These are phyloP conservation scores for Platichthys stellatus DNA, from an alignment of 2,113 vertebrate species.

Conservation along the genomic window DNA sequence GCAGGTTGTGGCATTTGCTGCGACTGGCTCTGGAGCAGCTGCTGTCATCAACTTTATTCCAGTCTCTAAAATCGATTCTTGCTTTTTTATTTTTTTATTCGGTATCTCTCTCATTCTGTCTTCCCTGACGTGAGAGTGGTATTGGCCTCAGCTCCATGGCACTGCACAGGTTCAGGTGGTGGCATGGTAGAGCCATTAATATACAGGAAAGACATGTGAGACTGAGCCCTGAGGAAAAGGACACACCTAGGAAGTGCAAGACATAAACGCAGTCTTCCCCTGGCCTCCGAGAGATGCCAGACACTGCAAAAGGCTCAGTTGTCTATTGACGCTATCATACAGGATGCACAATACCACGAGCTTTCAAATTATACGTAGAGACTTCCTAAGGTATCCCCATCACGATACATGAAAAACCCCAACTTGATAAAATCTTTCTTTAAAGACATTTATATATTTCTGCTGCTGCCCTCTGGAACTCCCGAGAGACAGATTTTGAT, in stretches of 20 bases:
- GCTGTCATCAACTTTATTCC: slow-evolving; percentile 44
- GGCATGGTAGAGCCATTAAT: slow-evolving; percentile 71
- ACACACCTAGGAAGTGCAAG: slow-evolving; percentile 51
- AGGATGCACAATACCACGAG: slow-evolving; percentile 44
- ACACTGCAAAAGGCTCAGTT: slow-evolving; percentile 37
- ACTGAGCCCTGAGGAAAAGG: slow-evolving; percentile 44
- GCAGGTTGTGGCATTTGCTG: slow-evolving; percentile 43
- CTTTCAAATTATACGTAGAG: slow-evolving; percentile 46
- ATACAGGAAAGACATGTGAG: slow-evolving; percentile 28
- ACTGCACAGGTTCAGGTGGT: slow-evolving; percentile 36
- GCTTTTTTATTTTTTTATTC: slow-evolving; percentile 14
- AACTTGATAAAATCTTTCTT: slow-evolving; percentile 52
- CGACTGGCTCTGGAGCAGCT: slow-evolving; percentile 19
- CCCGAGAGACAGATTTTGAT: slow-evolving; percentile 36
- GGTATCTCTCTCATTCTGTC: slow-evolving; percentile 5
- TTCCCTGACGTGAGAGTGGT: not conserved
- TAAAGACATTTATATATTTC: slow-evolving; percentile 28
- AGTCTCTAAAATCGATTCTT: slow-evolving; percentile 15
- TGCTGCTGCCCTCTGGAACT: slow-evolving; percentile 35
- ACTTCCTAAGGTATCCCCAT: slow-evolving; percentile 43
- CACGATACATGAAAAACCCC: slow-evolving; percentile 34
- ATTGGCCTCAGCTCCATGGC: slow-evolving; percentile 31
- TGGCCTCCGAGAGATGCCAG: slow-evolving; percentile 30
- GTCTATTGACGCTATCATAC: slow-evolving; percentile 39
- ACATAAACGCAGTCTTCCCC: slow-evolving; percentile 45